Conservation (phyloP, 2,113 vertebrate genomes). For the Lamprotornis superbus region DNA sequence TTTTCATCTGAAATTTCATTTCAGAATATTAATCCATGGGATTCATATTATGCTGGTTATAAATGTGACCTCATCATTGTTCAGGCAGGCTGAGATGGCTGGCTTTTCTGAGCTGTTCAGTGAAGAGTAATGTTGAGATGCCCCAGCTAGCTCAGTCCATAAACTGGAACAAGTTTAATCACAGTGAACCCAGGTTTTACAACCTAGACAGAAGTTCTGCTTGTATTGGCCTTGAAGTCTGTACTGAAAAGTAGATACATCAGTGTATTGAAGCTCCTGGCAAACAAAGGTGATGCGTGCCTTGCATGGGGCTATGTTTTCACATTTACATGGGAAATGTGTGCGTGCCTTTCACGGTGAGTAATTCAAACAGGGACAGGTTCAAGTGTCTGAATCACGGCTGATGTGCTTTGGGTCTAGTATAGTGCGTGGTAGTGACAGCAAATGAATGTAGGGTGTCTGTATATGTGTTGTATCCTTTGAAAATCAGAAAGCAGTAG, state of each 20-base stretch:
- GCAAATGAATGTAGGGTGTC: not conserved
- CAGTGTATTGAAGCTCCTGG: not conserved
- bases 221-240: not conserved
- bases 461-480: not conserved
- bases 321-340: not conserved
- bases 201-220: not conserved
- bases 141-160: not conserved
- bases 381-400: not conserved
- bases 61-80: not conserved
- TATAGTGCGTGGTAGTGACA: not conserved
- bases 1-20: not conserved
- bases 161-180: not conserved
- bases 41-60: not conserved
- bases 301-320: not conserved
- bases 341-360: accelerated
- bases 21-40: not conserved
- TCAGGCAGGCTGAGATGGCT: not conserved
- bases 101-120: not conserved
- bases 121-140: not conserved
- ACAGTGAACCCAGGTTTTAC: not conserved
- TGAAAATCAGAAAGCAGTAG: not conserved
- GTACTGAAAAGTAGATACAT: not conserved
- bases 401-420: not conserved
- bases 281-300: accelerated
- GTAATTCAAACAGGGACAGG: not conserved